Evolutionary conservation across 2,888 invertebrate species (phyloP).

Genomic region (Globia sparganii): DNA sequence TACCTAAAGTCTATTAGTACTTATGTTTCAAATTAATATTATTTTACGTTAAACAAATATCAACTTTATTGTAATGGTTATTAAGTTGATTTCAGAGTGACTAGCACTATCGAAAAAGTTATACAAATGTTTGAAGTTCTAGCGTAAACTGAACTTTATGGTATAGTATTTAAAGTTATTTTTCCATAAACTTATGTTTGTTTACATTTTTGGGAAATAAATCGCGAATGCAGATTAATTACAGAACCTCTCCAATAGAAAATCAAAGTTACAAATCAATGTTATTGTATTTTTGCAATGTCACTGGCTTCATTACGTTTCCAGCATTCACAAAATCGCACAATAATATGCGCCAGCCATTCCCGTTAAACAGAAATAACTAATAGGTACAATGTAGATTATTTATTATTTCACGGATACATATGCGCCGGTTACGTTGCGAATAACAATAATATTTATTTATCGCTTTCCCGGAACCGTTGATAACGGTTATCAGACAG

Average conservation of each 20-base stretch:
- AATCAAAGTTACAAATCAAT: not conserved
- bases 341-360: constrained; percentile 21
- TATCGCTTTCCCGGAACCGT: constrained; percentile 73
- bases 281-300: not conserved
- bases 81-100: too few relatives aligned
- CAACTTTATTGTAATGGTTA: too few relatives aligned
- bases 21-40: too few relatives aligned
- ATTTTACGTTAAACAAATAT: too few relatives aligned
- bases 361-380: constrained; percentile 41
- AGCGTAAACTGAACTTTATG: too few relatives aligned
- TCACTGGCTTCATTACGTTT: not conserved
- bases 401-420: constrained; percentile 50
- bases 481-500: constrained; percentile 72
- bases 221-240: too few relatives aligned
- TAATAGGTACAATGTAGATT: constrained; percentile 51
- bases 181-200: too few relatives aligned
- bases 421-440: constrained; percentile 44
- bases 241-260: not conserved
- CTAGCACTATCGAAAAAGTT: too few relatives aligned
- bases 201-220: too few relatives aligned
- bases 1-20: not conserved
- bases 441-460: constrained; percentile 65
- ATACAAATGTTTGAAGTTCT: too few relatives aligned
- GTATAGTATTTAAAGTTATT: too few relatives aligned
- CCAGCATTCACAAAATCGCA: not conserved